Evolutionary conservation across 2,797 vertebrate genomes (phyloP), one percentile per base, ranked within the genome.

Genomic region (Tinamus major): DNA sequence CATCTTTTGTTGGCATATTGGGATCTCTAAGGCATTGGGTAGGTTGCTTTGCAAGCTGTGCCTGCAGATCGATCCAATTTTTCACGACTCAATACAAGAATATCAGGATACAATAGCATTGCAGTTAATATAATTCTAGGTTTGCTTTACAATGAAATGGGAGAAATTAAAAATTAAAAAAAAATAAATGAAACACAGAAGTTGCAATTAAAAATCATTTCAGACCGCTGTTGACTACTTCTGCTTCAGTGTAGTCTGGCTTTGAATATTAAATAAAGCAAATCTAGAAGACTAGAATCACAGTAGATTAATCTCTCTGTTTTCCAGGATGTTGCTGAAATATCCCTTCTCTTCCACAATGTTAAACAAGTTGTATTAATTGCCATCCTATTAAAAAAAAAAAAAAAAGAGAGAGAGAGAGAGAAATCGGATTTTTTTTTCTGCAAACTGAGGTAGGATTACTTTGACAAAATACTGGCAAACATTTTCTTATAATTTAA

Each of bases 251-350:
- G 7, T 48, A 56, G 7, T 42, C 75, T 85, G 56, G 15, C 56
- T 91, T 68, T 29, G 27, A 53, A 7, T 62, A 64, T 58, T 69
- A n/a, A 17, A 14, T 75, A 81, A 81, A 23, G 27, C 23, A 83
- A 63, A 85, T 68, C 46, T 39, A 56, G n/a, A 75, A 85, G 85
- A 83, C 11, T 61, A 80, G n/a, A 88, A 59, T 46, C 79, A 8
- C 35, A 58, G 1, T 53, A 53, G 9, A 2, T 64, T 75, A 1
- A n/a, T 84, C 49, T 71, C 21, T 61, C 16, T 59, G 13, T 89
- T 94, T 95, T 78, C 42, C 18, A 75, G 63, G 8, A 78, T n/a
- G 18, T 35, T 78, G 24, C 19, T 89, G 63, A 91, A 90, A 69
- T 69, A 41, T 5, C 20, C 55, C 56, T 10, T 35, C 17, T 85